Conservation (phyloP, 64 coral and sea anemone species). For the Trachythela sp. region DNA sequence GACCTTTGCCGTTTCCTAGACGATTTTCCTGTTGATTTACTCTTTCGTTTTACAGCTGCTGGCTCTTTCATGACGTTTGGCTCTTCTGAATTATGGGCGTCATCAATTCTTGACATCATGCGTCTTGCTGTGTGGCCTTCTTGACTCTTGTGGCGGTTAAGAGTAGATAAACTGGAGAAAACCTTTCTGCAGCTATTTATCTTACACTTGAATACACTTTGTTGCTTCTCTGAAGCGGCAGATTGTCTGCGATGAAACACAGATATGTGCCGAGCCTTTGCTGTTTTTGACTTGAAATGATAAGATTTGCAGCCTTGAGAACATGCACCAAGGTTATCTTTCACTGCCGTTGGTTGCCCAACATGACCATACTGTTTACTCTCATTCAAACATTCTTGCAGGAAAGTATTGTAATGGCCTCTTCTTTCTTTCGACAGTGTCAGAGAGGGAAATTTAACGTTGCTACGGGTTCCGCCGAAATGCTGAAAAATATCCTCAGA, state of each 20-base stretch:
- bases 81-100: background rate
- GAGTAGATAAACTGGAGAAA: slow-evolving; percentile 6
- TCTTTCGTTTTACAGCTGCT: background rate
- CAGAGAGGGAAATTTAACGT: background rate
- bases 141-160: background rate
- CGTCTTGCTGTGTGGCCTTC: background rate
- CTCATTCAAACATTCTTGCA: background rate
- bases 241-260: background rate
- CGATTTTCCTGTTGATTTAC: background rate
- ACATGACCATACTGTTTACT: background rate
- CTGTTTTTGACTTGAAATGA: background rate
- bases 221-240: no score
- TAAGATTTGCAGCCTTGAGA: background rate
- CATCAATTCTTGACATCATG: background rate
- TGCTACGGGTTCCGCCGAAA: background rate
- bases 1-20: background rate
- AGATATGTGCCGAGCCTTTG: background rate
- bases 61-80: background rate
- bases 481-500: background rate
- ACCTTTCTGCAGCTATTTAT: background rate
- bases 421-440: background rate
- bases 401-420: background rate
- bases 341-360: background rate
- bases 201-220: background rate
- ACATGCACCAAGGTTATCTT: background rate